Conservation (phyloP, 2,888 invertebrate genomes). For the Idaea biselata region DNA sequence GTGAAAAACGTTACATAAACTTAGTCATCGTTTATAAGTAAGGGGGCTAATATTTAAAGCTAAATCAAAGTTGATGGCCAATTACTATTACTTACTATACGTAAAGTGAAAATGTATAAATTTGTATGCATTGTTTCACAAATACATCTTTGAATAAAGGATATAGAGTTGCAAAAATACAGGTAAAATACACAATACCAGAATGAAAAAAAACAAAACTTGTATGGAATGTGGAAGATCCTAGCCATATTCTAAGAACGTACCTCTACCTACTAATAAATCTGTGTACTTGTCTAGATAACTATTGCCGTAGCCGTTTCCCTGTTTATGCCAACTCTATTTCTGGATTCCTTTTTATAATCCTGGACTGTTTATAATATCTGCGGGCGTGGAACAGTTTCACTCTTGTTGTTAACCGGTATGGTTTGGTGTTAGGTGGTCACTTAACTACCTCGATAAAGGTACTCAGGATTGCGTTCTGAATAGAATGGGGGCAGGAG, state of each 20-base stretch:
- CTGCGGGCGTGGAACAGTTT: slow-evolving; percentile 53
- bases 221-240: not conserved
- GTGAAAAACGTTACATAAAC: too few species aligned
- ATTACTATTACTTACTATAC: too few species aligned
- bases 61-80: too few species aligned
- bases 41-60: too few species aligned
- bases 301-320: slow-evolving; percentile 9
- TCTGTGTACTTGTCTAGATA: too few species aligned
- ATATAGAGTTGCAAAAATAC: too few species aligned
- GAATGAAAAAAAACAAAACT: too few species aligned
- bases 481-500: slow-evolving; percentile 11
- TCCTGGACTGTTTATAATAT: slow-evolving; percentile 28
- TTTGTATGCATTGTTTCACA: too few species aligned
- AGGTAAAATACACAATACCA: too few species aligned
- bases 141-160: too few species aligned
- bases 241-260: not conserved
- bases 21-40: too few species aligned
- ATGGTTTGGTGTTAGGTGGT: slow-evolving; percentile 41
- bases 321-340: slow-evolving; percentile 32
- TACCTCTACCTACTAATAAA: not conserved
- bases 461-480: not conserved
- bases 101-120: too few species aligned
- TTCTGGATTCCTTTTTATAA: slow-evolving; percentile 28
- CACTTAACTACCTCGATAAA: slow-evolving; percentile 19
- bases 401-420: slow-evolving; percentile 59